These are phyloP conservation scores for Trachelus tabidus DNA, from an alignment of 2,888 invertebrate species.

Conservation along the genomic window DNA sequence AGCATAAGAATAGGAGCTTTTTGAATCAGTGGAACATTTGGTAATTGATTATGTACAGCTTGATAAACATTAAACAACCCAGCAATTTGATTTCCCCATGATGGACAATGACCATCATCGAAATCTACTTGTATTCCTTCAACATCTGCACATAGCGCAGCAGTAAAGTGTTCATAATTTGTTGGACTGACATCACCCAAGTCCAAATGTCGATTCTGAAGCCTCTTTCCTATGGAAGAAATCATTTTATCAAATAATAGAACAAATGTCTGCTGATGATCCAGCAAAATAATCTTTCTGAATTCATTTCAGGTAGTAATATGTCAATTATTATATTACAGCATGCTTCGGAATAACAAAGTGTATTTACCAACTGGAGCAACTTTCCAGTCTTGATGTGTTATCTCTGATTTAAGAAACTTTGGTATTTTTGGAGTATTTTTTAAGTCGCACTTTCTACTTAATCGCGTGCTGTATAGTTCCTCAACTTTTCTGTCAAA, in stretches of 20 bases:
- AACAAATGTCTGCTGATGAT: not conserved
- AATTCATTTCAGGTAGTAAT: not conserved
- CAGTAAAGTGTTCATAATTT: slow-evolving; percentile 70
- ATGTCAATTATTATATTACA: not conserved
- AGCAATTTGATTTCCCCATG: slow-evolving; percentile 76
- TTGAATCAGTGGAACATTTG: slow-evolving; percentile 68
- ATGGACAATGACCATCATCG: slow-evolving; percentile 80
- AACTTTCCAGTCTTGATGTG: slow-evolving; percentile 71
- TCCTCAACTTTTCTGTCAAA: slow-evolving; percentile 69
- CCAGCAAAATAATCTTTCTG: not conserved
- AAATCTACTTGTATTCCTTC: slow-evolving; percentile 76
- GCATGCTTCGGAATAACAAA: no score
- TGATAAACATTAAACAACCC: slow-evolving; percentile 73
- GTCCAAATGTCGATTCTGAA: slow-evolving; percentile 70
- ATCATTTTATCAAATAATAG: not conserved
- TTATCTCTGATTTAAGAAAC: slow-evolving; percentile 67
- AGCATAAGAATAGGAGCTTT: slow-evolving; percentile 75
- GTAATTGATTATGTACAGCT: slow-evolving; percentile 69
- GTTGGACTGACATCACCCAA: slow-evolving; percentile 76
- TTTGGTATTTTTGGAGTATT: slow-evolving; percentile 55
- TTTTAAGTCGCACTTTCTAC: slow-evolving; percentile 61
- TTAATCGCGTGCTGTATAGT: slow-evolving; percentile 66
- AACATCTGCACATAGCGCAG: slow-evolving; percentile 70
- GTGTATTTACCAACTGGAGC: slow-evolving; percentile 68
- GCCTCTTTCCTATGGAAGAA: slow-evolving; percentile 28